These are phyloP conservation scores for Dipodomys ordii DNA, from an alignment of 2,113 vertebrate genomes.

Conservation along the genomic window DNA sequence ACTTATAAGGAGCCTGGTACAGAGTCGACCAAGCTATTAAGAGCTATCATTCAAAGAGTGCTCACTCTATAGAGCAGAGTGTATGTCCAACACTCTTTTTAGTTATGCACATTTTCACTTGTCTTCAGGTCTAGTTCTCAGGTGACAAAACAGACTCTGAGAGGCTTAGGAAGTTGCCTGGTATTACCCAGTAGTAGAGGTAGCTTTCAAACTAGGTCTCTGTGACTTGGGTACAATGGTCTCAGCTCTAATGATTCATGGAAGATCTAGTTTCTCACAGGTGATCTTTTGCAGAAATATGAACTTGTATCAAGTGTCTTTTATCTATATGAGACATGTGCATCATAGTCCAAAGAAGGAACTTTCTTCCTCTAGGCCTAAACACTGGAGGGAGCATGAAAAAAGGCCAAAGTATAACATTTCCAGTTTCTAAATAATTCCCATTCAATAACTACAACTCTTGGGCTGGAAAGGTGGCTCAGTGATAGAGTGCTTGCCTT, in stretches of 20 bases:
- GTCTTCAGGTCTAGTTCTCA: background rate
- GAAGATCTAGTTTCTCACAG: background rate
- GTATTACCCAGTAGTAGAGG: background rate
- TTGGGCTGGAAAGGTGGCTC: too few relatives aligned
- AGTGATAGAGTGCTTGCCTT: too few relatives aligned
- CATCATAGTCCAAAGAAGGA: constrained; percentile 44
- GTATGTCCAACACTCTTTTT: background rate
- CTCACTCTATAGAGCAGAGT: accelerated
- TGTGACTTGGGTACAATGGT: background rate
- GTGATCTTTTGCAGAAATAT: background rate
- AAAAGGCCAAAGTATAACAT: constrained; percentile 27
- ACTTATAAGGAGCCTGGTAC: background rate
- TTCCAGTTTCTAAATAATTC: constrained; percentile 72
- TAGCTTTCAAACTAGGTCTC: background rate
- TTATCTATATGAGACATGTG: background rate
- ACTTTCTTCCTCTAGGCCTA: constrained; percentile 38
- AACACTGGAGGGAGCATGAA: constrained; percentile 23
- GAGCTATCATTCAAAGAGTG: accelerated
- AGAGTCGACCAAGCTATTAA: accelerated
- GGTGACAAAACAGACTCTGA: background rate
- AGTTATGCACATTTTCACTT: background rate
- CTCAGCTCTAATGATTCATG: background rate
- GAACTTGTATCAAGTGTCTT: background rate
- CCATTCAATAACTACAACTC: constrained; percentile 8
- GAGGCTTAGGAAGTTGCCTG: background rate